These are phyloP conservation scores for Trichogramma dendrolimi DNA, from an alignment of 2,888 invertebrate genomes.

Conservation along the genomic window DNA sequence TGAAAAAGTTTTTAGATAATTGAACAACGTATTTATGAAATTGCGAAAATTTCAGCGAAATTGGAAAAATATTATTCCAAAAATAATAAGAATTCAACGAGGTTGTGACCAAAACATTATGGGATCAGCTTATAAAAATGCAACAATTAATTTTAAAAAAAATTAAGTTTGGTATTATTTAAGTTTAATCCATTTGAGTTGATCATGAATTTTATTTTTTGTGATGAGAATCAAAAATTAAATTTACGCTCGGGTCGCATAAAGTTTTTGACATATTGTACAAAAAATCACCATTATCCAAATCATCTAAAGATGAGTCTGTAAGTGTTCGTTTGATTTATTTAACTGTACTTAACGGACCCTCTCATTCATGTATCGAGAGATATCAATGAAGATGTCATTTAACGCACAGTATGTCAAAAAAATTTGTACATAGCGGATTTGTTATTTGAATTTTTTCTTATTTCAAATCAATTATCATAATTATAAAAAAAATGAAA, in stretches of 20 bases:
- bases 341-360: no score
- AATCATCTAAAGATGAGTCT: no score
- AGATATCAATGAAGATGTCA: neutral
- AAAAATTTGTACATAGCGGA: neutral
- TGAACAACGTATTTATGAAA: conserved; percentile 16
- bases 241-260: no score
- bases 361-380: no score
- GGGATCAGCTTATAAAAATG: conserved; percentile 48
- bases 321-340: no score
- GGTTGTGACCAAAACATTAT: conserved; percentile 50
- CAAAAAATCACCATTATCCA: no score
- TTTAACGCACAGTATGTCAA: neutral
- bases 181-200: no score
- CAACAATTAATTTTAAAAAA: conserved; percentile 26
- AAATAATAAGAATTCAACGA: conserved; percentile 33
- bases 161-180: no score
- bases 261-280: no score
- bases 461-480: neutral
- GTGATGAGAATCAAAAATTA: no score
- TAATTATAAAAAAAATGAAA: neutral
- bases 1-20: conserved; percentile 17
- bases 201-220: no score
- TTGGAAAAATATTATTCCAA: conserved; percentile 7
- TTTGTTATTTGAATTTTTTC: neutral
- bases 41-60: conserved; percentile 5